phyloP scores from a whole-genome alignment of 2,888 invertebrate species.

The Trypoxylon attenuatum region DNA sequence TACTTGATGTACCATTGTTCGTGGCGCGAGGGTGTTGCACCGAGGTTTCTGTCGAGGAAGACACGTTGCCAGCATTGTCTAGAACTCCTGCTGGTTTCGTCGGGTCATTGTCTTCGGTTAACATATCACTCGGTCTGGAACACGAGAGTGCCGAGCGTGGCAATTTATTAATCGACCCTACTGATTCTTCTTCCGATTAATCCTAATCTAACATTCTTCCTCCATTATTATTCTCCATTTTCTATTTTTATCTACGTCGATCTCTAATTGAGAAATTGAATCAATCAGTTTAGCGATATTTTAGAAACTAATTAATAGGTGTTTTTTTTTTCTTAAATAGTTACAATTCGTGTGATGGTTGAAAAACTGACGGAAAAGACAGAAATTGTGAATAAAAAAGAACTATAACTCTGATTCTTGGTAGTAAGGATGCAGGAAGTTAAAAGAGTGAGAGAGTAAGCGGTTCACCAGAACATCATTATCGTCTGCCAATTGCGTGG shows the following conservation, averaged over 20 bases:
- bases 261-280: too few species aligned
- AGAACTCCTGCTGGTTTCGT: conserved; percentile 73
- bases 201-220: too few species aligned
- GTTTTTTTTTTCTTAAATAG: too few species aligned
- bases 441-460: conserved; percentile 24
- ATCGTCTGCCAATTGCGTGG: conserved; percentile 64
- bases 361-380: too few species aligned
- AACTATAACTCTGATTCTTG: too few species aligned
- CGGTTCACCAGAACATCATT: conserved; percentile 43
- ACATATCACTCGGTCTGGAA: conserved; percentile 72
- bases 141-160: neutral
- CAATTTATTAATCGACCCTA: neutral
- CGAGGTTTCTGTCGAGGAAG: conserved; percentile 71
- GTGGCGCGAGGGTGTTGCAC: conserved; percentile 69
- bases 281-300: too few species aligned
- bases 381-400: too few species aligned
- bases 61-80: conserved; percentile 73
- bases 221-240: too few species aligned
- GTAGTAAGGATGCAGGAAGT: too few species aligned
- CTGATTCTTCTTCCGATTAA: neutral
- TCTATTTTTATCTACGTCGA: too few species aligned
- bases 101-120: conserved; percentile 74
- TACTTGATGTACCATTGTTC: conserved; percentile 65
- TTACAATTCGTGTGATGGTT: too few species aligned
- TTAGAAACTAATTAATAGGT: too few species aligned